These are phyloP conservation scores for Lates calcarifer DNA, from an alignment of 2,113 vertebrate species.

Conservation along the genomic window DNA sequence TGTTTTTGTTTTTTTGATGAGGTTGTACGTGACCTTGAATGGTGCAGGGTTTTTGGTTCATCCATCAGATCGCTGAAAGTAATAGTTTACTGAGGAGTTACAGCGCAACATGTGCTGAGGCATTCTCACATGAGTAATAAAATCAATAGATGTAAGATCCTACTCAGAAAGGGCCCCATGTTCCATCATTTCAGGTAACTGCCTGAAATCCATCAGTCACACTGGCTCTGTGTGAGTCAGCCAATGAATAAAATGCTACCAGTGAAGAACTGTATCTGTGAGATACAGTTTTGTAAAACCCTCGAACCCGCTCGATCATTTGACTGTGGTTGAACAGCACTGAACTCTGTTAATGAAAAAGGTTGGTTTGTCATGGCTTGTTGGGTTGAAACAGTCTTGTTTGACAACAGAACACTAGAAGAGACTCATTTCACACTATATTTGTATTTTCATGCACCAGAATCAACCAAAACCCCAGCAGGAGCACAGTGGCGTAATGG, in stretches of 20 bases:
- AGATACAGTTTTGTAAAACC: neutral
- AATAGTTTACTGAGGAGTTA: neutral
- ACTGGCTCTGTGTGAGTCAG: neutral
- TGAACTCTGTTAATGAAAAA: conserved; percentile 3
- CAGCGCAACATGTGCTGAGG: neutral
- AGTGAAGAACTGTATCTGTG: conserved; percentile 8
- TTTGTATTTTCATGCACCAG: conserved; percentile 20
- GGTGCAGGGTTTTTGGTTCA: neutral
- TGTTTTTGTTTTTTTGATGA: too few relatives aligned
- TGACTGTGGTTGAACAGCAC: neutral
- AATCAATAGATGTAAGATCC: neutral
- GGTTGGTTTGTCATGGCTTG: conserved; percentile 2
- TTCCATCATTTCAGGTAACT: conserved; percentile 7
- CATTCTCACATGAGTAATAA: neutral
- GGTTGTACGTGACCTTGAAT: conserved; percentile 12
- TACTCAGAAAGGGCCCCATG: neutral
- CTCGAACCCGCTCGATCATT: neutral
- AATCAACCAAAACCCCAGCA: neutral
- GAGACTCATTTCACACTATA: conserved; percentile 2
- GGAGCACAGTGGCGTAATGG: neutral
- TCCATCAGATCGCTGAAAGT: neutral
- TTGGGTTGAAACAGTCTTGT: neutral
- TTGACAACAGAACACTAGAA: neutral
- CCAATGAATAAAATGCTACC: neutral
- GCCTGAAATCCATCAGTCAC: conserved; percentile 9